A percentile compares a stretch with the other conserved stretches of the same genome.
These are phyloP conservation scores for Poecilobothrus nobilitatus DNA, from an alignment of 2,888 invertebrate genomes.

Conservation along the genomic window DNA sequence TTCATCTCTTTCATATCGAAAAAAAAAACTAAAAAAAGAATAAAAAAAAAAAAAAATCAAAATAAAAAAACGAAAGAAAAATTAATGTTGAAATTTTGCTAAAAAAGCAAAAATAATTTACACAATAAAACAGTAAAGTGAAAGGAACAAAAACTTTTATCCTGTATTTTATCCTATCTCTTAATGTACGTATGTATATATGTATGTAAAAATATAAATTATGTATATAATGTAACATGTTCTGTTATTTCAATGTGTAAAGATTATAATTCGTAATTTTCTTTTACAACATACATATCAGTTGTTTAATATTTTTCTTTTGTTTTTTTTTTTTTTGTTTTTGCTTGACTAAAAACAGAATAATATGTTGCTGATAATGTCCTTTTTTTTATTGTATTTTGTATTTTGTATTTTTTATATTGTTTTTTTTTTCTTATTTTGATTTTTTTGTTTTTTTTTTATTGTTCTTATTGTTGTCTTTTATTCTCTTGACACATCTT, in stretches of 20 bases:
- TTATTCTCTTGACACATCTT: background rate
- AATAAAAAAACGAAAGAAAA: too few relatives aligned
- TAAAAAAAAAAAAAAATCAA: too few relatives aligned
- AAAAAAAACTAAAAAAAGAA: too few relatives aligned
- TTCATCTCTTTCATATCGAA: too few relatives aligned
- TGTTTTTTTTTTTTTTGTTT: too few relatives aligned
- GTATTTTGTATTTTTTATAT: background rate
- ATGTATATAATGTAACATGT: too few relatives aligned
- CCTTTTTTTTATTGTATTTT: background rate
- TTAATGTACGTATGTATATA: too few relatives aligned
- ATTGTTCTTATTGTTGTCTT: background rate
- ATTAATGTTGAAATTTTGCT: too few relatives aligned
- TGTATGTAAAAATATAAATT: too few relatives aligned
- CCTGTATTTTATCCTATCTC: background rate
- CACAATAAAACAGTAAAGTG: too few relatives aligned
- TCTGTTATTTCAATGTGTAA: too few relatives aligned
- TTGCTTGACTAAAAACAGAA: background rate
- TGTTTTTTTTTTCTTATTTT: background rate
- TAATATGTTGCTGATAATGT: conserved; percentile 3
- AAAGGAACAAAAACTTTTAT: background rate
- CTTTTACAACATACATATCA: background rate
- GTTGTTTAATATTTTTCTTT: background rate
- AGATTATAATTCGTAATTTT: conserved; percentile 2
- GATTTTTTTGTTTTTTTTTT: background rate
- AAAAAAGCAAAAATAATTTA: too few relatives aligned